Base-by-base conservation (phyloP, 2,888 invertebrate species). In the Galeopsomyia nigrocyanea region DNA sequence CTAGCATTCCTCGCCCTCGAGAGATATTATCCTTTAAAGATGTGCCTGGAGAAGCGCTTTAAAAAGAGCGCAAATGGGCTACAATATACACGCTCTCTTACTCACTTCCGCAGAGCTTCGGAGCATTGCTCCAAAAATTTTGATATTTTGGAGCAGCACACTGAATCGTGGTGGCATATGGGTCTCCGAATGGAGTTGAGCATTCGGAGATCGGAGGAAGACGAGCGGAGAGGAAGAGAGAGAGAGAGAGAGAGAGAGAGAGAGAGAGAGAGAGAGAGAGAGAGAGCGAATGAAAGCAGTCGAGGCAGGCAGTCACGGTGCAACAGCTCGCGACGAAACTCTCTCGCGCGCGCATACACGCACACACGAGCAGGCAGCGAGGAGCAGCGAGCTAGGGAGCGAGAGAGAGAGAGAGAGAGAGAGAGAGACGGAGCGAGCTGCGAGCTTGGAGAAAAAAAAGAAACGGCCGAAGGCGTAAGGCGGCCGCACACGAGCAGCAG, bases 391-490 rank as follows among this genome's bases (percentile, higher is more conserved):
- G 61, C 68, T 64, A 68, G 66, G 53, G 17, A 49, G n/a, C 26
- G n/a, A 53, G 50, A 49, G 53, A 53, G 53, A 61, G 72, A 14
- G 26, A 56, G 56, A 76, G 74, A 70, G 69, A 71, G 67, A 70
- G 68, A 73, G 70, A 77, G 61, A 75, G 56, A 49, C 39, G 39
- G 39, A 39, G 39, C 39, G 39, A 10, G 39, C 13, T 39, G 10
- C 39, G 66, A 74, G 68, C 57, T 39, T 66, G 72, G 71, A 73
- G 39, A 39, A 75, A 75, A 74, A 76, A 76, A 76, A 76, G 69
- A 75, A 69, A 69, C 63, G 71, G 71, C 58, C 50, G 69, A 67
- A 75, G 60, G 57, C 66, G 60, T 51, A 73, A 69, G 55, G 67
- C 67, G 62, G 51, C 50, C 63, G 53, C 65, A n/a, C 53, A 65